phyloP scores from a whole-genome alignment of 2,888 invertebrate genomes.

The Spialia ferax region DNA sequence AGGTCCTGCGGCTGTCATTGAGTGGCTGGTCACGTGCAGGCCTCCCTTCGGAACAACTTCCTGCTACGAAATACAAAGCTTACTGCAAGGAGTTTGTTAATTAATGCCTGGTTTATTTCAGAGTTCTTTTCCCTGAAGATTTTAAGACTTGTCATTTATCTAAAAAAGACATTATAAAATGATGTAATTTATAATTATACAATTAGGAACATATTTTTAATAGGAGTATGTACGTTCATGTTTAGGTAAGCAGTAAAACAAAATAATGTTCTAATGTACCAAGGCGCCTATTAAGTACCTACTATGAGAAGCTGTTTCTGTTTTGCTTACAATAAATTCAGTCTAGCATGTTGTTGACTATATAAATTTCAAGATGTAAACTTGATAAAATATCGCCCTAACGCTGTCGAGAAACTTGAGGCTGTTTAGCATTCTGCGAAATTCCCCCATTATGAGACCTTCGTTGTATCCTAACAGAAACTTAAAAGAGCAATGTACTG shows the following conservation, averaged over 20 bases:
- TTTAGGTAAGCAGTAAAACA: neutral
- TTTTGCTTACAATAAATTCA: slow-evolving; percentile 4
- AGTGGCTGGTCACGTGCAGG: neutral
- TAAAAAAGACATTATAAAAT: too few relatives aligned
- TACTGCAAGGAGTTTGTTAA: too few relatives aligned
- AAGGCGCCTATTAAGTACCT: neutral
- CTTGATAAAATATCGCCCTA: slow-evolving; percentile 38
- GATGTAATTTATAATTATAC: too few relatives aligned
- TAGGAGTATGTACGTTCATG: too few relatives aligned
- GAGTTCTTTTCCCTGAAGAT: too few relatives aligned
- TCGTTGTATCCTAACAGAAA: slow-evolving; percentile 21
- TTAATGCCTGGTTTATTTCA: neutral
- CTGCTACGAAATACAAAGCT: too few relatives aligned
- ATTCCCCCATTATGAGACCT: slow-evolving; percentile 26
- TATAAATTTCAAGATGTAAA: slow-evolving; percentile 37
- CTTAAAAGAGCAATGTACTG: slow-evolving; percentile 18
- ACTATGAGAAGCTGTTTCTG: neutral
- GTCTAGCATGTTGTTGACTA: slow-evolving; percentile 7
- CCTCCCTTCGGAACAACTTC: neutral
- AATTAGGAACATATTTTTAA: too few relatives aligned
- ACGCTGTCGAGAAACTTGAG: slow-evolving; percentile 40
- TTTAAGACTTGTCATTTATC: too few relatives aligned
- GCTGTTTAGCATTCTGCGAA: slow-evolving; percentile 32
- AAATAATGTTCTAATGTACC: neutral
- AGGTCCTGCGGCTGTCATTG: neutral